Conservation (phyloP, 2,888 invertebrate genomes). For the Xiphydria camelus region DNA sequence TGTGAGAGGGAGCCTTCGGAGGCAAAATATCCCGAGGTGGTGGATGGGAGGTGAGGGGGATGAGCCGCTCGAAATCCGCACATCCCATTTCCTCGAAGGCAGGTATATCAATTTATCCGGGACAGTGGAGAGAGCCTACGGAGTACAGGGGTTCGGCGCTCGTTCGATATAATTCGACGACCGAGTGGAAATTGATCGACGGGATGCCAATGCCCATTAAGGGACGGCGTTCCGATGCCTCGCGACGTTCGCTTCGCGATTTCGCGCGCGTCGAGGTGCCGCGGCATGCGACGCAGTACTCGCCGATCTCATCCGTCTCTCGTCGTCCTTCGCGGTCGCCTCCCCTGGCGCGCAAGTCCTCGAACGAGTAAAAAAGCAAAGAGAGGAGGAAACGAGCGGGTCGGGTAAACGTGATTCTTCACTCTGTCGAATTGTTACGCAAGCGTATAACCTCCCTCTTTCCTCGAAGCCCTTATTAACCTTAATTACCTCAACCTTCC, state of each 20-base stretch:
- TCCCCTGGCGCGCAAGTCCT: too few relatives aligned
- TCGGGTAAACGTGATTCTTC: too few relatives aligned
- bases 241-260: not conserved
- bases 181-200: constrained; percentile 40
- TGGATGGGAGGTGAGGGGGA: not conserved
- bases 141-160: constrained; percentile 27
- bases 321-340: too few relatives aligned
- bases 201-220: constrained; percentile 33
- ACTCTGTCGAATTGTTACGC: too few relatives aligned
- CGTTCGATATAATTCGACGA: constrained; percentile 31
- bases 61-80: constrained; percentile 16
- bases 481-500: too few relatives aligned
- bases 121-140: constrained; percentile 26
- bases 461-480: too few relatives aligned
- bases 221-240: constrained; percentile 5
- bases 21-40: constrained; percentile 4
- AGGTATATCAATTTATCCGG: constrained; percentile 29
- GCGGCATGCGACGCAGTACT: too few relatives aligned
- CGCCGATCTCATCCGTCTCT: too few relatives aligned
- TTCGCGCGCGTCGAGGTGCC: too few relatives aligned
- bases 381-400: too few relatives aligned
- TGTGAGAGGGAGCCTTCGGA: constrained; percentile 11
- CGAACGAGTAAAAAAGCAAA: too few relatives aligned
- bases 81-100: constrained; percentile 19
- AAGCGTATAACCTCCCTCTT: too few relatives aligned